Evolutionary conservation across 2,113 vertebrate species (phyloP).

Genomic region (Lagopus leucura): DNA sequence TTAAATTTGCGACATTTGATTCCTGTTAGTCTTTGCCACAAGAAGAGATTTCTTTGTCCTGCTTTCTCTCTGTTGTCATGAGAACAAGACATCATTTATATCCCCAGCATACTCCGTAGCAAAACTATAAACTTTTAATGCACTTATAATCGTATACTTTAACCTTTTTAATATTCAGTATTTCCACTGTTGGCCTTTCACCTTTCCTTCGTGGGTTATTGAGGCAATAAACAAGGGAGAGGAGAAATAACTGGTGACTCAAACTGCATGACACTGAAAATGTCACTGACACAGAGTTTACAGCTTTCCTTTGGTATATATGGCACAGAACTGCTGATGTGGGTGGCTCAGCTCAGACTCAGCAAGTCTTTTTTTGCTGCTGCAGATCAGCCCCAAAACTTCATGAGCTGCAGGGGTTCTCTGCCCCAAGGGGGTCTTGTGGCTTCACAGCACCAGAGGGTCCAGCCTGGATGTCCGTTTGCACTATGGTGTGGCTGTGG

Average conservation of each 20-base stretch:
- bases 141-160: not conserved
- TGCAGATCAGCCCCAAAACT: not conserved
- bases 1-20: not conserved
- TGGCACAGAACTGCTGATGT: not conserved
- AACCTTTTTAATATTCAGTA: constrained; percentile 49
- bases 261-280: not conserved
- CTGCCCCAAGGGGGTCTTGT: not conserved
- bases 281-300: constrained; percentile 14
- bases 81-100: not conserved
- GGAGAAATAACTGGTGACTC: not conserved
- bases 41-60: not conserved
- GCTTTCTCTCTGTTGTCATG: not conserved
- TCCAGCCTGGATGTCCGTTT: not conserved
- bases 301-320: not conserved
- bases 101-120: not conserved
- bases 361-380: not conserved
- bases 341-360: not conserved
- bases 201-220: not conserved
- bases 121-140: constrained; percentile 16
- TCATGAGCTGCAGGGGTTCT: not conserved
- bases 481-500: not conserved
- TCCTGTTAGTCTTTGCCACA: not conserved
- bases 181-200: constrained; percentile 43
- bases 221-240: constrained; percentile 30
- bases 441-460: not conserved